Evolutionary conservation across 2,888 invertebrate species (phyloP).

Genomic region (Nebria brevicollis): DNA sequence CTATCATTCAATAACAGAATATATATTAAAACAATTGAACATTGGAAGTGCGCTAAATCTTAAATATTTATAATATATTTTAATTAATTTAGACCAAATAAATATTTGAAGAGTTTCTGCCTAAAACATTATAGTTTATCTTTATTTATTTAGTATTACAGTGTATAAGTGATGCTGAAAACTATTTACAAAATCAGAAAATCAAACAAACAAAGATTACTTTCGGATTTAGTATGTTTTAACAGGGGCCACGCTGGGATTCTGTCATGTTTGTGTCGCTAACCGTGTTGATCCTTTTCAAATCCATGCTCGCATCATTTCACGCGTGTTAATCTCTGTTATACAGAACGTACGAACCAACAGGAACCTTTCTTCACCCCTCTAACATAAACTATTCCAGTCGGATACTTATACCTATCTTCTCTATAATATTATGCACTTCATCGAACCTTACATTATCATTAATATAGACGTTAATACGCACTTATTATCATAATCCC

Average conservation of each 20-base stretch:
- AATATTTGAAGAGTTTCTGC: too few relatives aligned
- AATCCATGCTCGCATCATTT: slow-evolving; percentile 38
- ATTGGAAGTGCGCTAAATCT: too few relatives aligned
- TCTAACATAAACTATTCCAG: slow-evolving; percentile 29
- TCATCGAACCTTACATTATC: background rate
- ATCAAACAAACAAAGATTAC: slow-evolving; percentile 32
- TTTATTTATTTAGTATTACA: background rate
- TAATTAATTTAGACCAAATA: too few relatives aligned
- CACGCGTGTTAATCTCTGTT: slow-evolving; percentile 39
- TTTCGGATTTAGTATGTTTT: slow-evolving; percentile 33
- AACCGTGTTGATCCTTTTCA: slow-evolving; percentile 35
- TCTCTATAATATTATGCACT: background rate
- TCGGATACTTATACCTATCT: slow-evolving; percentile 12
- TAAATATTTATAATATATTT: too few relatives aligned
- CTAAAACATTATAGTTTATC: too few relatives aligned
- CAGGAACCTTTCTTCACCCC: slow-evolving; percentile 19
- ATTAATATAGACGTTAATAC: background rate
- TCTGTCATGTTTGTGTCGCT: background rate
- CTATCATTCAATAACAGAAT: too few relatives aligned
- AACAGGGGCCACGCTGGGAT: background rate
- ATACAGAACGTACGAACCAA: slow-evolving; percentile 7
- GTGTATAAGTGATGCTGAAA: background rate
- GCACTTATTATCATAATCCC: background rate
- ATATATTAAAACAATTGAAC: too few relatives aligned
- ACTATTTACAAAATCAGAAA: slow-evolving; percentile 20